A percentile compares a stretch with the other conserved stretches of the same genome.
phyloP scores from a whole-genome alignment of 2,888 invertebrate species.

The Thysanoteuthis rhombus region DNA sequence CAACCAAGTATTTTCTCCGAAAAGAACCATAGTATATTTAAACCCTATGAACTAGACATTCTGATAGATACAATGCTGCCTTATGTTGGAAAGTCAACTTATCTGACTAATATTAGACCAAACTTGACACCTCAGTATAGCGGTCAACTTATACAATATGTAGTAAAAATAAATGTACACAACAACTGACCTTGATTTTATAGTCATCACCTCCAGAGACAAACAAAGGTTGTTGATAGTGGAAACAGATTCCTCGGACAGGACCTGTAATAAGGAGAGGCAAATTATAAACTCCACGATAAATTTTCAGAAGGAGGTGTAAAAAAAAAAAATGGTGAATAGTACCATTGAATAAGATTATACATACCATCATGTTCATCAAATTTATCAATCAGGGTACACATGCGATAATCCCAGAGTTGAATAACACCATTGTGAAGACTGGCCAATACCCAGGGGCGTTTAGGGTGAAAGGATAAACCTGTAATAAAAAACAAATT shows the following conservation, averaged over 20 bases:
- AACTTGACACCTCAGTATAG: no score
- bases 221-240: constrained; percentile 96
- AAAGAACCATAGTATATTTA: no score
- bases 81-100: no score
- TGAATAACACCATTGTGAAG: constrained; percentile 98
- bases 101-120: no score
- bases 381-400: constrained; percentile 96
- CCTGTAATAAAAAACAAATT: constrained; percentile 68
- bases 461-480: constrained; percentile 94
- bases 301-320: background rate
- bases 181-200: constrained; percentile 87
- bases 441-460: constrained; percentile 94
- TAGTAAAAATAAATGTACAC: no score
- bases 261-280: constrained; percentile 73
- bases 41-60: no score
- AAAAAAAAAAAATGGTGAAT: background rate
- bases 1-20: no score
- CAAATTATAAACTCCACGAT: background rate
- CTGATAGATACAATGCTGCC: no score
- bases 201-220: constrained; percentile 99
- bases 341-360: background rate
- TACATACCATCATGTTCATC: constrained; percentile 91
- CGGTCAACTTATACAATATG: no score
- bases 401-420: constrained; percentile 99
- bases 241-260: constrained; percentile 97